Evolutionary conservation across 2,888 invertebrate species (phyloP).

Genomic region (Coronaproctus castanopsis): DNA sequence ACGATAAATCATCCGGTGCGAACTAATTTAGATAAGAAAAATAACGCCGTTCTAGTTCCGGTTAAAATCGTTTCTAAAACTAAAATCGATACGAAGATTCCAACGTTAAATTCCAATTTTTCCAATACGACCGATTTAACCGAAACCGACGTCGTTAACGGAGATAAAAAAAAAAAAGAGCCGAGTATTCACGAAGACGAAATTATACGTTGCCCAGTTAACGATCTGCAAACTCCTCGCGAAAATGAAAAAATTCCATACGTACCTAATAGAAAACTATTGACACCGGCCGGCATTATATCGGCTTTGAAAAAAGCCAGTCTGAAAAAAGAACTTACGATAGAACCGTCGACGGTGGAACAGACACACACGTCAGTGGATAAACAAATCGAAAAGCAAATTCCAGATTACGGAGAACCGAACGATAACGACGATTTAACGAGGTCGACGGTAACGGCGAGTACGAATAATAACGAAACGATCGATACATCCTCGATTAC

Average conservation of each 20-base stretch:
- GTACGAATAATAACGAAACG: background rate
- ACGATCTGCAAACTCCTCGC: slow-evolving; percentile 2
- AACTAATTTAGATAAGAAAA: no score
- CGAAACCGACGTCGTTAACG: background rate
- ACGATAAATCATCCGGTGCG: no score
- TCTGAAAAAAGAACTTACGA: background rate
- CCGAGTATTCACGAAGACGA: no score
- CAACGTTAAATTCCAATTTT: no score
- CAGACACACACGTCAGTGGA: background rate
- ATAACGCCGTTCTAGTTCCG: no score
- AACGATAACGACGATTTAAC: background rate
- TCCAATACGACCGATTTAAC: no score
- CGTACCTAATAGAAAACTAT: no score
- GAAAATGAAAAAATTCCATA: slow-evolving; percentile 6
- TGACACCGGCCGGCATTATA: background rate
- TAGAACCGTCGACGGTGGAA: background rate
- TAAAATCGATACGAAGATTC: no score
- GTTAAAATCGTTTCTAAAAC: no score
- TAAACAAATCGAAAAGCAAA: no score
- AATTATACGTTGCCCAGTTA: no score
- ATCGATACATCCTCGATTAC: background rate
- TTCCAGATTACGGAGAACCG: no score
- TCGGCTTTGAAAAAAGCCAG: background rate
- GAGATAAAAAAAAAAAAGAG: background rate
- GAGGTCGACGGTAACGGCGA: background rate